A percentile compares a stretch with the other conserved stretches of the same genome.
These are phyloP conservation scores for Amorpha juglandis DNA, from an alignment of 2,888 invertebrate genomes.

Conservation along the genomic window DNA sequence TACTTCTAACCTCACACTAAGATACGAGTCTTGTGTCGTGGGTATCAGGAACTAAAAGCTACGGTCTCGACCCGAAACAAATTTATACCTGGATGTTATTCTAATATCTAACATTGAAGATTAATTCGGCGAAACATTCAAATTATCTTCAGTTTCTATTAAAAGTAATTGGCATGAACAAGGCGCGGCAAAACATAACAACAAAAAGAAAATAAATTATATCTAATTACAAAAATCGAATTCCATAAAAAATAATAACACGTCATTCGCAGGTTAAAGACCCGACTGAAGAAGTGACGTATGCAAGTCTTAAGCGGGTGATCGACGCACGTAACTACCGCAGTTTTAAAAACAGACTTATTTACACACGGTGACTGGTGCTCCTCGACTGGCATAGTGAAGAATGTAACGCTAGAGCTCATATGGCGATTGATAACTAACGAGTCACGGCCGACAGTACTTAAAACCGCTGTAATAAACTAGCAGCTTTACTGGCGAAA, in stretches of 20 bases:
- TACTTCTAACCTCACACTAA: too few relatives aligned
- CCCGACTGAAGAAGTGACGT: neutral
- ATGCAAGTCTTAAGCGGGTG: neutral
- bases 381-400: neutral
- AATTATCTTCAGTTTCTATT: neutral
- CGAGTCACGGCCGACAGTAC: too few relatives aligned
- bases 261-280: slow-evolving; percentile 3
- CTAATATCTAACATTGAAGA: neutral
- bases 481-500: too few relatives aligned
- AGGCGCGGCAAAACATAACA: neutral
- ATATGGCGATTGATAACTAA: neutral
- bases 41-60: too few relatives aligned
- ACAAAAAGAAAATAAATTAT: neutral
- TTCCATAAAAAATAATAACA: slow-evolving; percentile 15
- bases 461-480: too few relatives aligned
- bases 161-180: neutral
- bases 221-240: neutral
- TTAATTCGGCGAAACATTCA: neutral
- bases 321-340: neutral
- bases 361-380: neutral
- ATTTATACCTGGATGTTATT: neutral
- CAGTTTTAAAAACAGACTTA: neutral
- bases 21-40: too few relatives aligned
- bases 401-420: neutral
- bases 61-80: too few relatives aligned